Base-by-base conservation (phyloP, 1,140 invertebrate genomes). In the Bombus superbus region DNA sequence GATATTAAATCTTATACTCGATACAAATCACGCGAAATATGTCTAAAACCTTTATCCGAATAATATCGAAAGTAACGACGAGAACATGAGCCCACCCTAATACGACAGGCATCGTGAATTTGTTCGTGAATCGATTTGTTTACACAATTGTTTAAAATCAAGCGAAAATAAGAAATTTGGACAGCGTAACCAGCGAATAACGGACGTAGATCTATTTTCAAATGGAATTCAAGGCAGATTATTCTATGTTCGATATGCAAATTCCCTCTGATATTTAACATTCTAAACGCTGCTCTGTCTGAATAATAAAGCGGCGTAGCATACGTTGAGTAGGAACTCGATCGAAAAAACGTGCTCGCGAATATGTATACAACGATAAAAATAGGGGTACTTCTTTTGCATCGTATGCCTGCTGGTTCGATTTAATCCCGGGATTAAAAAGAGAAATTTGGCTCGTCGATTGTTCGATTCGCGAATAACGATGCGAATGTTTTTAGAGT, bases 251-350 rank as follows among this genome's bases (percentile, higher is more conserved):
- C 9, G 32, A 68, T 69, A 57, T 83, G 81, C 81, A 69, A 69
- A 69, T 57, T 35, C 5, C 10, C 44, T 8, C 44, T 22, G n/a
- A 42, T 83, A 83, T 83, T 83, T 83, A 83, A 83, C 59, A 83
- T 83, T 83, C 74, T 57, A 78, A 83, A 57, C 81, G 47, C 9
- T 40, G 22, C 44, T 57, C 35, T 25, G 25, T 57, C 38, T 57
- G 81, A 77, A 83, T 83, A 83, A 83, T 75, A 83, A 77, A 78
- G 35, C 71, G 42, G 47, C 40, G 81, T 83, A 76, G 53, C 42
- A 75, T 66, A 53, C 59, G 59, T 53, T 83, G 10, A 28, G 10
- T 66, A 32, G 42, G 28, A 42, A 9, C 11, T 68, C 38, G 62
- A 83, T 78, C 35, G 62, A 83, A 53, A 78, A 69, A 47, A 44